Evolutionary conservation across 1,140 invertebrate genomes (phyloP).

Genomic region (Lerema accius): DNA sequence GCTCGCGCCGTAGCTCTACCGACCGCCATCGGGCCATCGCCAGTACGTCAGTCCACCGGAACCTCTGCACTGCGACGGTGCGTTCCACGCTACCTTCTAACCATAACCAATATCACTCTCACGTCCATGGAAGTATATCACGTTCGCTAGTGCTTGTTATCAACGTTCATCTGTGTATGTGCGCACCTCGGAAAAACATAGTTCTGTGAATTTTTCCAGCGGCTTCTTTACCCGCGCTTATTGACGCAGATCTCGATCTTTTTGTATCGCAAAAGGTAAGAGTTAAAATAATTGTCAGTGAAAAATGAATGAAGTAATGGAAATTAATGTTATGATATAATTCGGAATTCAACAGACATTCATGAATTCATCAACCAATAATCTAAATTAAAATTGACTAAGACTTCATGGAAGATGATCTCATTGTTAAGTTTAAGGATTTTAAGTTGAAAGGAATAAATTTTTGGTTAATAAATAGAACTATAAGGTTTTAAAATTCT

Average conservation of each 20-base stretch:
- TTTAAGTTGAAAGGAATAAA: too few species aligned
- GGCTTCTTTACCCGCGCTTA: conserved; percentile 52
- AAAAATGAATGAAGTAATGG: too few species aligned
- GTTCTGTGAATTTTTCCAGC: conserved; percentile 53
- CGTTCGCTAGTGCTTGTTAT: conserved; percentile 45
- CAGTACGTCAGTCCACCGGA: conserved; percentile 58
- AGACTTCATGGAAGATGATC: too few species aligned
- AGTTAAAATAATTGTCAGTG: conserved; percentile 34
- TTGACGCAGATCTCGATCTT: conserved; percentile 62
- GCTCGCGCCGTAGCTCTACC: conserved; percentile 27
- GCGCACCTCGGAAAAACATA: conserved; percentile 43
- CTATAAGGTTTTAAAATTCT: too few species aligned
- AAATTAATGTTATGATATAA: too few species aligned
- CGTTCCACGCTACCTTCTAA: conserved; percentile 35
- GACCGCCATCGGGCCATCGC: conserved; percentile 25
- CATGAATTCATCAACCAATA: too few species aligned
- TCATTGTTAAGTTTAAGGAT: too few species aligned
- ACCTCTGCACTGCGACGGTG: conserved; percentile 72
- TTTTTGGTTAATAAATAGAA: too few species aligned
- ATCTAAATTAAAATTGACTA: too few species aligned
- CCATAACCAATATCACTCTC: conserved; percentile 28
- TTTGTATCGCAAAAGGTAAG: conserved; percentile 64
- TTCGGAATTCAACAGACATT: too few species aligned
- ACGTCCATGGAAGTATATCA: conserved; percentile 40
- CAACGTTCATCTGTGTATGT: conserved; percentile 51